Evolutionary conservation across 2,797 vertebrate genomes (phyloP), one percentile per base, ranked within the genome.

Genomic region (Heliangelus exortis): DNA sequence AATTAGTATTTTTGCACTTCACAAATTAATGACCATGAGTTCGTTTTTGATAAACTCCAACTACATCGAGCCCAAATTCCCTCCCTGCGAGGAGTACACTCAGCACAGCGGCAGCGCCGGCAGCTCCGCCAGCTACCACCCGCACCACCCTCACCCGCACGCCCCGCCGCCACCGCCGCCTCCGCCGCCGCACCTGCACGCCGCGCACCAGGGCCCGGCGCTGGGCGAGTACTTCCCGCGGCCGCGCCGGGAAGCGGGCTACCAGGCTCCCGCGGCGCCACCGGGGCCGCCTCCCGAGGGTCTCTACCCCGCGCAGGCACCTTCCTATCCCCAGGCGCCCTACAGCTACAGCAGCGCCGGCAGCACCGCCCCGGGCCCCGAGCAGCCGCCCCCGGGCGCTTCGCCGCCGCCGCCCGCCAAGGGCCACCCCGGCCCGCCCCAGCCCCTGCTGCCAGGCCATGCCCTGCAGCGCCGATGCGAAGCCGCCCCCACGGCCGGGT

Each of bases 1-100:
- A 98, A 98, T 98, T 98, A 98, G 98, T 98, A 98, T 98, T 98
- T 98, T 99, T 99, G 98, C 99, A 99, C 99, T 99, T 99, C 98
- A 98, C 99, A 99, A 99, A 99, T 99, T 99, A 99, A 99, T 99
- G 99, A 99, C 98, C 99, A 99, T 99, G 99, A 99, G 99, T 98
- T 99, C 99, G 98, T 99, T 99, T 98, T 99, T 99, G 99, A 99
- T 99, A 98, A 99, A 99, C 99, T 99, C 99, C 98, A 99, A 99
- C 99, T 99, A 99, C 98, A 99, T 99, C 98, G 99, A 99, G 97
- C 99, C 99, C 97, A 99, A 99, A 98, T 99, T 99, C 98, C 99
- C 99, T 97, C 99, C 99, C 97, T 99, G 99, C 98, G 99, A 99
- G 97, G 99, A 99, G 98, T 99, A 99, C 95, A 98, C 98, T 97